phyloP scores from a whole-genome alignment of 2,113 vertebrate genomes.

The Ochotona curzoniae region DNA sequence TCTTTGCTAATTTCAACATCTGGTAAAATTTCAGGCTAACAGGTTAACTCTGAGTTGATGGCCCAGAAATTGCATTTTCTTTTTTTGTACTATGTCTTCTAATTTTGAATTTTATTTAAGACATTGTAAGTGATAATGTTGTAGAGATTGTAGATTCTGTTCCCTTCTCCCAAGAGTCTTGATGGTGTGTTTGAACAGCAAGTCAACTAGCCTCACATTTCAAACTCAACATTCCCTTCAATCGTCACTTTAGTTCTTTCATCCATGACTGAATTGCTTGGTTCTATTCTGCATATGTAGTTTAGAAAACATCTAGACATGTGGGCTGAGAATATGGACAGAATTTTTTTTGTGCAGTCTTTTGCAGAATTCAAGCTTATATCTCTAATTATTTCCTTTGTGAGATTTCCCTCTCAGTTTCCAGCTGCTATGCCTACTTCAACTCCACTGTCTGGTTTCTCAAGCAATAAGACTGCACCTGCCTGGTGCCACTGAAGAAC shows the following conservation, averaged over 20 bases:
- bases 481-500: background rate
- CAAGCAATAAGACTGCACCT: background rate
- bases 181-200: constrained; percentile 4
- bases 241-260: background rate
- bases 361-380: background rate
- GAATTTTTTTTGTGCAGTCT: background rate
- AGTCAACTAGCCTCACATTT: background rate
- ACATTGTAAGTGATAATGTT: constrained; percentile 21
- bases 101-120: constrained; percentile 54
- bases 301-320: background rate
- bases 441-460: background rate
- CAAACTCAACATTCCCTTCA: background rate
- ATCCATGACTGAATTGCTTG: background rate
- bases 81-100: constrained; percentile 28
- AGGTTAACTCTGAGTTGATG: background rate
- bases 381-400: background rate
- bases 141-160: constrained; percentile 36
- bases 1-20: constrained; percentile 26
- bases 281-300: background rate
- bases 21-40: background rate
- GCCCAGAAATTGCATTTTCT: background rate
- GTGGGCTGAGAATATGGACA: background rate
- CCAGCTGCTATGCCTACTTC: background rate
- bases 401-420: constrained; percentile 22
- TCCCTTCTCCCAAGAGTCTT: constrained; percentile 33